Base-by-base conservation (phyloP, 2,888 invertebrate species). In the Metalampra italica region DNA sequence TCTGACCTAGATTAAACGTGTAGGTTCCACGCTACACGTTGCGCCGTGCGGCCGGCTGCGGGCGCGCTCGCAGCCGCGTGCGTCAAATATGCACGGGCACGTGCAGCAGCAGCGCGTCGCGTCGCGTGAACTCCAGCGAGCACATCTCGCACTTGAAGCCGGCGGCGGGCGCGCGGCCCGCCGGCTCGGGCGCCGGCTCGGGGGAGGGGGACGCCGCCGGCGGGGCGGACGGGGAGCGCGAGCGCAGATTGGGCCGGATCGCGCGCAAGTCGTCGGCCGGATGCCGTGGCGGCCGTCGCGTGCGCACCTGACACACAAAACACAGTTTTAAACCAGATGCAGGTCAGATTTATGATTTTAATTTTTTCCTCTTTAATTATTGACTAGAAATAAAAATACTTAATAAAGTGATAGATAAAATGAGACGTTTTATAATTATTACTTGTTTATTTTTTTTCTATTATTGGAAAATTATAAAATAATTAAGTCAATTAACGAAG, bases 141-240 rank as follows among this genome's bases (percentile, higher is more conserved):
- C 96, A 96, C 94, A 96, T 95, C 77, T 95, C 95, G 72, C 96
- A 96, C 59, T 93, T 93, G 79, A 92, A 95, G 49, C 69, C 89
- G 50, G 90, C 89, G 12, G 82, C 44, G n/a, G 52, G 51, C 9
- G 55, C 46, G 36, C 54, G 50, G 43, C 38, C 30, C 14, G 44
- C 29, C 7, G 36, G 36, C 36, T 8, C 3, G 36, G 54, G 46
- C 14, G 44, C 22, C 40, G 56, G 52, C n/a, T 54, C 56, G 22
- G 53, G 50, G 15, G 54, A 47, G 38, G 45, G 50, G 30, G 50
- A 38, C 34, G 49, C 46, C 9, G 45, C 43, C 30, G 50, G 40
- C 37, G 49, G 47, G 11, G 44, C 43, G 72, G 52, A 34, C 14
- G 46, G 34, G 30, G 56, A 40, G 55, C 58, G 4, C 56, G 46